Conservation (phyloP, 2,888 invertebrate species). For the Epirrhoe alternata region DNA sequence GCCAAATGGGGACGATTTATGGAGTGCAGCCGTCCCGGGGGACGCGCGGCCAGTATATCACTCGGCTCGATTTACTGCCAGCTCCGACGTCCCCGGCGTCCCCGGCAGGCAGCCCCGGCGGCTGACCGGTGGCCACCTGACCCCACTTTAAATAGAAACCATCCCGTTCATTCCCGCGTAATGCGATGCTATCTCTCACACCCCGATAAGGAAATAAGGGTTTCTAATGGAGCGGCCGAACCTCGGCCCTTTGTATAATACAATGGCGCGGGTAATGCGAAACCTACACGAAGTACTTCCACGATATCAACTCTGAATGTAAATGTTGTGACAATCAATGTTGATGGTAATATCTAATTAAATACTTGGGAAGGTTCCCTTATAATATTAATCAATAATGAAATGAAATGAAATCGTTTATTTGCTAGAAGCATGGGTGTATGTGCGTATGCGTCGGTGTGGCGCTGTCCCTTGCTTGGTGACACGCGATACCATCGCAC, state of each 20-base stretch:
- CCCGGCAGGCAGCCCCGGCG: slow-evolving; percentile 24
- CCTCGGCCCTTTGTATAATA: slow-evolving; percentile 40
- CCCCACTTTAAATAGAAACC: slow-evolving; percentile 65
- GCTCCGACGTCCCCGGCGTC: slow-evolving; percentile 34
- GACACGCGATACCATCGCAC: slow-evolving; percentile 28
- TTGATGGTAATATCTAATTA: not conserved
- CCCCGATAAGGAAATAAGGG: slow-evolving; percentile 57
- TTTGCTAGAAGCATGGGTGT: not conserved
- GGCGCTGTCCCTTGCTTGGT: slow-evolving; percentile 10
- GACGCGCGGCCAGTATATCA: slow-evolving; percentile 46
- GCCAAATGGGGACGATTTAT: slow-evolving; percentile 81
- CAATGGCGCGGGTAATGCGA: slow-evolving; percentile 35
- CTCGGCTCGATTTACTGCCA: slow-evolving; percentile 68
- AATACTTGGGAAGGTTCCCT: not conserved
- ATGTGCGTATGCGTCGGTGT: not conserved
- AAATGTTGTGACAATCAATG: not conserved
- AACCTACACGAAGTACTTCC: slow-evolving; percentile 2
- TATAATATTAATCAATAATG: not conserved
- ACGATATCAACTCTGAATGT: slow-evolving; percentile 5
- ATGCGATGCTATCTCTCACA: slow-evolving; percentile 77
- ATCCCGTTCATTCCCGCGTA: slow-evolving; percentile 69
- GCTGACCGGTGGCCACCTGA: slow-evolving; percentile 58
- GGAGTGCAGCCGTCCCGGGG: slow-evolving; percentile 51
- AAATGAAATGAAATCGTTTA: no score
- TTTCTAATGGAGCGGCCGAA: slow-evolving; percentile 44